A percentile compares a stretch with the other conserved stretches of the same genome.
phyloP scores from a whole-genome alignment of 1,140 invertebrate genomes.

The Whitmania pigra region DNA sequence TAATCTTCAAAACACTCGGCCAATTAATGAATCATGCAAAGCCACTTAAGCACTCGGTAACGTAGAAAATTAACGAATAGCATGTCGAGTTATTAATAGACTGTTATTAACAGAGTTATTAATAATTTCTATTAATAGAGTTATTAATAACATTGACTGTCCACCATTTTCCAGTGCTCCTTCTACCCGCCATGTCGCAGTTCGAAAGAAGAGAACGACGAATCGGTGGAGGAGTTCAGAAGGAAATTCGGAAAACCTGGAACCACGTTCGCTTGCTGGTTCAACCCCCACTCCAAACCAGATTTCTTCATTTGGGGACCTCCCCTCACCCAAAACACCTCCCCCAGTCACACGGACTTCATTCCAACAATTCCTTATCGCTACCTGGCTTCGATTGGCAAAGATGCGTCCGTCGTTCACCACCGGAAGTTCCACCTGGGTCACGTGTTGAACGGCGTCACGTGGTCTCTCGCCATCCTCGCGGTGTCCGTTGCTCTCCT shows the following conservation, averaged over 20 bases:
- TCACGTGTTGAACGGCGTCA: constrained; percentile 16
- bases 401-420: not conserved
- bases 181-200: constrained; percentile 16
- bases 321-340: too few species aligned
- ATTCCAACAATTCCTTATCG: not conserved
- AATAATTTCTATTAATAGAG: too few species aligned
- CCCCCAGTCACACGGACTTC: too few species aligned
- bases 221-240: not conserved
- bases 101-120: too few species aligned
- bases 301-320: too few species aligned
- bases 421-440: not conserved
- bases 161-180: not conserved
- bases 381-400: not conserved
- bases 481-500: not conserved
- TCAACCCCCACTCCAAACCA: not conserved
- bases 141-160: too few species aligned
- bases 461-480: constrained; percentile 3
- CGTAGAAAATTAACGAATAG: too few species aligned
- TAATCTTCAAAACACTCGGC: too few species aligned
- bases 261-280: constrained; percentile 2
- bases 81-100: too few species aligned
- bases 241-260: not conserved
- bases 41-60: too few species aligned
- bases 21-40: too few species aligned
- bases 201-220: constrained; percentile 6